These are phyloP conservation scores for Pelagia noctiluca DNA, from an alignment of 30 jellyfish, hydroid and myxozoan genomes.

Conservation along the genomic window DNA sequence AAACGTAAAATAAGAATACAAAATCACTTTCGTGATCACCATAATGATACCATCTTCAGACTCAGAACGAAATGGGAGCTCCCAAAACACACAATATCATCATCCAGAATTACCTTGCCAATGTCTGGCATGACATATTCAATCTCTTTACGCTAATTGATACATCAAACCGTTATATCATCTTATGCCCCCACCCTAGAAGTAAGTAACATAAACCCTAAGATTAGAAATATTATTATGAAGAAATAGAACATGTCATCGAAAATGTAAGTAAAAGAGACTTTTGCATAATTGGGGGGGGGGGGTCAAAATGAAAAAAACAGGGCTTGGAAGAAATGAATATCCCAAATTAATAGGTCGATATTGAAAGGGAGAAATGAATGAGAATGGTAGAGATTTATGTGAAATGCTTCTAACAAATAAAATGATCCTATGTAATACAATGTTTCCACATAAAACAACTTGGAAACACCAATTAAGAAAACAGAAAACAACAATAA, in stretches of 20 bases:
- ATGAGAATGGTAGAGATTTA: not conserved
- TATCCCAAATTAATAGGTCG: slow-evolving; percentile 2
- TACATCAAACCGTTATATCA: not conserved
- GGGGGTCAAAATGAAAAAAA: not conserved
- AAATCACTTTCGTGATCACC: too few species aligned
- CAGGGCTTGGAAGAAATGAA: slow-evolving; percentile 10
- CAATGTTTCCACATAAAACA: slow-evolving; percentile 7
- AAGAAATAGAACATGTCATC: slow-evolving; percentile 3
- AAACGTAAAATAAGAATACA: too few species aligned
- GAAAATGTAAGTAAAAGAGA: not conserved
- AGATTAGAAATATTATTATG: not conserved
- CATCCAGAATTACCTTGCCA: too few species aligned
- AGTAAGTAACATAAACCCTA: slow-evolving; percentile 5
- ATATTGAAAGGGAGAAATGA: slow-evolving; percentile 5
- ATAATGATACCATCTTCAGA: too few species aligned
- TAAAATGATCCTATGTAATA: not conserved
- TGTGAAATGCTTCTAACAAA: not conserved
- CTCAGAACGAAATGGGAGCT: too few species aligned
- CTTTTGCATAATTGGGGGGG: slow-evolving; percentile 4
- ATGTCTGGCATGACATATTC: too few species aligned
- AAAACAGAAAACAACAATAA: not conserved
- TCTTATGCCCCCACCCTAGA: slow-evolving; percentile 15
- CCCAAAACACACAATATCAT: too few species aligned
- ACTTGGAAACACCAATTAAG: not conserved
- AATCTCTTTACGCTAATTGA: too few species aligned